These are phyloP conservation scores for Eugnorisma glareosa DNA, from an alignment of 2,888 invertebrate species.

Conservation along the genomic window DNA sequence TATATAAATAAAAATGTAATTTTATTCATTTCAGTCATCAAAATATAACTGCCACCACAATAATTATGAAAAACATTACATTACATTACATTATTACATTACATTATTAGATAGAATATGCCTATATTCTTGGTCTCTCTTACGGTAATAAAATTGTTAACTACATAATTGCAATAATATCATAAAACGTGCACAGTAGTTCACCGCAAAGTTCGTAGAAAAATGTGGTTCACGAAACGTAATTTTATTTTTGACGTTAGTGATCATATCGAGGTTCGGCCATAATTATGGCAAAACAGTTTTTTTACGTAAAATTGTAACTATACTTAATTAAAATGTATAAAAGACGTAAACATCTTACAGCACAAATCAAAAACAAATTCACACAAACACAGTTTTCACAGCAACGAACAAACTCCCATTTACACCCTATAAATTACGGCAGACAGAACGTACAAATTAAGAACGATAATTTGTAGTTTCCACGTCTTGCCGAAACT, in stretches of 20 bases:
- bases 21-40: not conserved
- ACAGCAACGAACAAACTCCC: not conserved
- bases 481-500: slow-evolving; percentile 49
- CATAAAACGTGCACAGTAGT: not conserved
- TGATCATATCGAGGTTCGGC: not conserved
- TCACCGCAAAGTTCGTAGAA: not conserved
- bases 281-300: not conserved
- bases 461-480: slow-evolving; percentile 48
- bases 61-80: no score
- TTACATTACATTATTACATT: no score
- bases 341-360: not conserved
- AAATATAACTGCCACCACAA: not conserved
- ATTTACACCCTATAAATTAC: slow-evolving; percentile 41
- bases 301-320: not conserved
- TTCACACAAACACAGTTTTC: no score
- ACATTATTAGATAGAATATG: no score
- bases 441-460: slow-evolving; percentile 28
- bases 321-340: not conserved
- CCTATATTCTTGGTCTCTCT: not conserved
- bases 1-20: not conserved
- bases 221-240: not conserved
- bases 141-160: not conserved
- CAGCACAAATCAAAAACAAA: slow-evolving; percentile 14
- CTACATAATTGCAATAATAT: not conserved
- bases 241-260: not conserved